These are phyloP conservation scores for Andrena haemorrhoa DNA, from an alignment of 2,888 invertebrate genomes.

Conservation along the genomic window DNA sequence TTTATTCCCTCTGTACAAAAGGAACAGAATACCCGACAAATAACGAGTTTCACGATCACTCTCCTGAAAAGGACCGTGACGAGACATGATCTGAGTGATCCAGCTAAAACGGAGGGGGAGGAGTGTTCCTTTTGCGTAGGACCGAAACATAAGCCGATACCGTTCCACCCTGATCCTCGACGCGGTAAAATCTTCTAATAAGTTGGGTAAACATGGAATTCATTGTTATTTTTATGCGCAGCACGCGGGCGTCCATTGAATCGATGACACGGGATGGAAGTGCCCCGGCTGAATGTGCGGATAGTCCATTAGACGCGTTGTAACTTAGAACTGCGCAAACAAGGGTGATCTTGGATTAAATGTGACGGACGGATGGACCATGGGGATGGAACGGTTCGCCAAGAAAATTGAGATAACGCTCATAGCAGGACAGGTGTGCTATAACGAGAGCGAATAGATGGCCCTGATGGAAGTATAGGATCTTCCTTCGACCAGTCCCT, in stretches of 20 bases:
- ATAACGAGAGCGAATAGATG: constrained; percentile 38
- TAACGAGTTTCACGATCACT: neutral
- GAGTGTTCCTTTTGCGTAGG: constrained; percentile 8
- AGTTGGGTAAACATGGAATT: constrained; percentile 79
- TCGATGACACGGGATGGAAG: constrained; percentile 65
- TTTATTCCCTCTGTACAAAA: neutral
- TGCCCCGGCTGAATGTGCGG: constrained; percentile 76
- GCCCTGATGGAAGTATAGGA: neutral
- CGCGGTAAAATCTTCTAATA: constrained; percentile 78
- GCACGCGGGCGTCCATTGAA: constrained; percentile 69
- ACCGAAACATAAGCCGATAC: constrained; percentile 46
- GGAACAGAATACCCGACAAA: neutral
- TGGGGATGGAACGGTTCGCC: constrained; percentile 34
- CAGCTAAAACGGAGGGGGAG: constrained; percentile 11
- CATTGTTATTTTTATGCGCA: constrained; percentile 79
- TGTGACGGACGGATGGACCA: constrained; percentile 71
- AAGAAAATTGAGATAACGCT: constrained; percentile 62
- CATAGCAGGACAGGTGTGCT: constrained; percentile 67
- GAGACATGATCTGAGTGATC: neutral
- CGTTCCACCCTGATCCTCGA: constrained; percentile 26
- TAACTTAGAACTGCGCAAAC: constrained; percentile 83
- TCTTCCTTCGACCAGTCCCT: neutral
- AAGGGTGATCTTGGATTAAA: constrained; percentile 83
- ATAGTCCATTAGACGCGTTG: constrained; percentile 84
- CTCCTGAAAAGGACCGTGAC: neutral